Base-by-base conservation (phyloP, 2,888 invertebrate species). In the Tipula helvola region DNA sequence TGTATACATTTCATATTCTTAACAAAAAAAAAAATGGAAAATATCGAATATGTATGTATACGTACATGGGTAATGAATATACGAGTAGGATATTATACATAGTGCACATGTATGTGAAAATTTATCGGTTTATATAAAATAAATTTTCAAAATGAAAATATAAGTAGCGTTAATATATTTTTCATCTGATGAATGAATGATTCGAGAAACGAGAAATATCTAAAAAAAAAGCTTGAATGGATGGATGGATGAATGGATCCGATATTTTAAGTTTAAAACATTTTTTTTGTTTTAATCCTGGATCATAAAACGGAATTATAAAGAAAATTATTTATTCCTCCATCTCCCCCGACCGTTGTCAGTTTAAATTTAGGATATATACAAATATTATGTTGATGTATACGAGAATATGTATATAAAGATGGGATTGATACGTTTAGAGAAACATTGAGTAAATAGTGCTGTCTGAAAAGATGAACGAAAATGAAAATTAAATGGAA, bases 111-210 rank as follows among this genome's bases (percentile, higher is more conserved):
- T 28, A 71, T 71, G 28, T 71, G 71, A 71, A 71, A 71, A 71
- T 71, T 71, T 71, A 71, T 71, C 71, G 71, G 71, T 71, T 71
- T 71, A 71, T 71, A 71, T 71, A 71, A 71, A 71, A 71, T 71
- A 28, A 28, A 71, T 71, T 71, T 71, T 12, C 28, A 8, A 28
- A 71, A 71, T 71, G 71, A 71, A 71, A 71, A 71, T 71, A 71
- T 71, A 71, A 71, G 71, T 71, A 71, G 71, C 71, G 71, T 71
- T 71, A 71, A 71, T 71, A 71, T 71, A 71, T 71, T 71, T 71
- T 71, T 71, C 71, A 71, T 71, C 71, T 71, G 71, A 71, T 71
- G 71, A 71, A 52, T 52, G 52, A 52, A 71, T 71, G 71, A 71
- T 71, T 71, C 71, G 2, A 28, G 28, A 57, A 57, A 57, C 7